Base-by-base conservation (phyloP, 2,113 vertebrate species). In the Sakesphorus luctuosus region DNA sequence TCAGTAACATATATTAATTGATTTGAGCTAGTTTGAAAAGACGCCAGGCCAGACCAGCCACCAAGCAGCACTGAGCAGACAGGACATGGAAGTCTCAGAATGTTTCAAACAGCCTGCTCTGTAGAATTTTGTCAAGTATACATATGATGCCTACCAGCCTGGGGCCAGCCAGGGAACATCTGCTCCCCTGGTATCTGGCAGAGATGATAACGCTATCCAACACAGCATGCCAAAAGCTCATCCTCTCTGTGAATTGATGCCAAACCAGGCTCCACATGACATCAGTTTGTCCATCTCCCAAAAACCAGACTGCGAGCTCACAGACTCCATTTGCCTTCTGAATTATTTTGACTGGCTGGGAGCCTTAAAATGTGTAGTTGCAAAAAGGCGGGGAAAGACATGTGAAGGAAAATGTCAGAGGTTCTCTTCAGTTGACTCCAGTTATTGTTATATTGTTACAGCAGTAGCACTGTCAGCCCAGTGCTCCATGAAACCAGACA, bases 91-190 rank as follows among this genome's bases (percentile, higher is more conserved):
- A 58, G 72, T 75, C 83, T 66, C 26, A 7, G 43, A 80, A 46
- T 74, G 67, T 74, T 94, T 88, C 87, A 77, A 91, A 80, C 74
- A 74, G 81, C 29, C 81, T 93, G 89, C 78, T 95, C 58, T 82
- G 63, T 24, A 89, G 80, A 94, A 96, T 89, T 91, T 36, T 95
- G 82, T 96, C 92, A 92, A 95, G 87, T 67, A 56, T 62, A 61
- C 95, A 91, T 62, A 89, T 33, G 88, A 79, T 87, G 95, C 87
- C 95, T 97, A 92, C 91, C 73, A 97, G 97, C 91, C 97, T 79
- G 90, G 83, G 96, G 96, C 96, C 94, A 97, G 87, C 66, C 86
- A 85, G 87, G 72, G 91, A 98, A 96, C 97, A 98, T 97, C 96
- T 98, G 97, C 85, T 98, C 89, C 88, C 88, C 81, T 84, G 68